Percentiles rank a stretch among this genome's conserved stretches.
phyloP scores from a whole-genome alignment of 2,113 vertebrate genomes.

The Noturus placidus region DNA sequence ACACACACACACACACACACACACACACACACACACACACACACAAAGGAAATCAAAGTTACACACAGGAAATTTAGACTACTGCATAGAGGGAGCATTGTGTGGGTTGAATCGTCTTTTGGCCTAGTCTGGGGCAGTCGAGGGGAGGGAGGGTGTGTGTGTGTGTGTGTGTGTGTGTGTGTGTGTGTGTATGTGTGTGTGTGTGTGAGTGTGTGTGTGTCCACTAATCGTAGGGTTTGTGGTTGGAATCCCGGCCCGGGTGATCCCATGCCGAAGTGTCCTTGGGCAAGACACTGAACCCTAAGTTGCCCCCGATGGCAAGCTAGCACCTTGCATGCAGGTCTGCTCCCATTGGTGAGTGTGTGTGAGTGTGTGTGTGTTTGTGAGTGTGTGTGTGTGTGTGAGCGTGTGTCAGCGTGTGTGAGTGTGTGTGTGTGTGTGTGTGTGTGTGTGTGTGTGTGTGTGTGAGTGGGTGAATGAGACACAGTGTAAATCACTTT shows the following conservation, averaged over 20 bases:
- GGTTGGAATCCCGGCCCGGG: too few relatives aligned
- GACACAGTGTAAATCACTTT: too few relatives aligned
- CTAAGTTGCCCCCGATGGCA: too few relatives aligned
- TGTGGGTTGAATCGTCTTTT: conserved; percentile 11
- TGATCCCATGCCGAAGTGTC: too few relatives aligned
- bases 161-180: neutral
- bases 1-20: conserved; percentile 11
- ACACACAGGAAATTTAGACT: conserved; percentile 13
- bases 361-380: conserved; percentile 1
- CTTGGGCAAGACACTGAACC: too few relatives aligned
- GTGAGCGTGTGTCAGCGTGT: neutral
- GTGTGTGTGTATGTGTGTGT: conserved; percentile 8
- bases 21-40: too few relatives aligned
- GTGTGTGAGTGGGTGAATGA: neutral
- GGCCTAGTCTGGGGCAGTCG: neutral
- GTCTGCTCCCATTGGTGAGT: too few relatives aligned
- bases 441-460: conserved; percentile 7
- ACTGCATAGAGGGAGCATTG: conserved; percentile 23
- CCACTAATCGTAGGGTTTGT: too few relatives aligned
- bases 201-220: neutral
- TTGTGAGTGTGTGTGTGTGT: conserved; percentile 5
- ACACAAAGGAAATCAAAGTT: conserved; percentile 39
- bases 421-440: neutral
- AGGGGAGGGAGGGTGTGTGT: neutral
- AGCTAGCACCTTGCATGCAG: too few relatives aligned